Percentiles rank a stretch among this genome's conserved stretches.
phyloP scores from a whole-genome alignment of 1,140 invertebrate genomes.

The Hyphantria cunea region DNA sequence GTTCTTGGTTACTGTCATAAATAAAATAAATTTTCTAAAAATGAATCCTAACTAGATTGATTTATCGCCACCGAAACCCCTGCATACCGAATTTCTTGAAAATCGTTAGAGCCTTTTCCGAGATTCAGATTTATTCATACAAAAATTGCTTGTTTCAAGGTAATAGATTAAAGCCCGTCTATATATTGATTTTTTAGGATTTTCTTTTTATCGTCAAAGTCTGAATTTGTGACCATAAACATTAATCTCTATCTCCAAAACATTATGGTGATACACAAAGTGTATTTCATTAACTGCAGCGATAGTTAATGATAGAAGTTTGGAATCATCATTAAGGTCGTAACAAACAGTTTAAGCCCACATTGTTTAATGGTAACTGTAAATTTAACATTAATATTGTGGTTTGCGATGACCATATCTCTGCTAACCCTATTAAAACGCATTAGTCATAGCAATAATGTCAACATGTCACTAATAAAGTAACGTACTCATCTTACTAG shows the following conservation, averaged over 20 bases:
- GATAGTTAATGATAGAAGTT: constrained; percentile 69
- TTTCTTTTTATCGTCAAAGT: no score
- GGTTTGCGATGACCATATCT: constrained; percentile 52
- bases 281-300: constrained; percentile 60
- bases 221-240: neutral
- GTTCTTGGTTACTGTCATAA: no score
- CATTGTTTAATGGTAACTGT: constrained; percentile 67
- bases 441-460: constrained; percentile 25
- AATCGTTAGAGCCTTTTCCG: no score
- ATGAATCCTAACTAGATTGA: no score
- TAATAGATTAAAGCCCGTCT: no score
- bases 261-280: constrained; percentile 8
- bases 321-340: constrained; percentile 60
- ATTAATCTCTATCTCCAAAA: constrained; percentile 19
- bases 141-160: no score
- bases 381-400: constrained; percentile 68
- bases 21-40: no score
- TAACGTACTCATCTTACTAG: no score
- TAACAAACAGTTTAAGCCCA: constrained; percentile 63
- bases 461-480: constrained; percentile 20
- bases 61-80: no score
- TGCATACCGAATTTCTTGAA: no score
- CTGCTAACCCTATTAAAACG: constrained; percentile 19
- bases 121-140: no score
- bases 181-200: no score